Evolutionary conservation across 2,888 invertebrate genomes (phyloP).

Genomic region (Pachydiplax longipennis): DNA sequence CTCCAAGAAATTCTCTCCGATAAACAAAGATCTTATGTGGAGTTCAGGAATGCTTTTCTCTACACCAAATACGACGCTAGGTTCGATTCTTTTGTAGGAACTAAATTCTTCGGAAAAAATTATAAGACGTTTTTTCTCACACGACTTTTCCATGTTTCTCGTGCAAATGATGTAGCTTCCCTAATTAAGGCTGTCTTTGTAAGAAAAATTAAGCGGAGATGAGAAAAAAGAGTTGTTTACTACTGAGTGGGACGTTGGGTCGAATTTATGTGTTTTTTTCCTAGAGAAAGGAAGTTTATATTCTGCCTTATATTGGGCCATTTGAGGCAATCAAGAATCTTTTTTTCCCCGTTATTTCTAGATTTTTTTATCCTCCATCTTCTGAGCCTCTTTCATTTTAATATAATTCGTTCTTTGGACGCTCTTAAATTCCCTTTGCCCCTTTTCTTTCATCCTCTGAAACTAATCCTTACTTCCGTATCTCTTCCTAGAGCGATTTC

Average conservation of each 20-base stretch:
- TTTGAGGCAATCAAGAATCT: background rate
- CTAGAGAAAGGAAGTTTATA: background rate
- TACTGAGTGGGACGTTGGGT: background rate
- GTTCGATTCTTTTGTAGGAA: no score
- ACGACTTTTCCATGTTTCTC: no score
- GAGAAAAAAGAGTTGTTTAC: background rate
- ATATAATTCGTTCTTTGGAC: background rate
- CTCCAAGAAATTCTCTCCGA: background rate
- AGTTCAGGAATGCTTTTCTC: no score
- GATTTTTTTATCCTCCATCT: background rate
- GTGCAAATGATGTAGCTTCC: background rate
- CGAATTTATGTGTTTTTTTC: background rate
- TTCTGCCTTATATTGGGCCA: background rate
- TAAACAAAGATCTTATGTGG: background rate
- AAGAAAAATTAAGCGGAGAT: background rate
- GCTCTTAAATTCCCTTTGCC: background rate
- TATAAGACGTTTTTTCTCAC: no score
- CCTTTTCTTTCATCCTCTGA: background rate
- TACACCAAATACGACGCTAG: no score
- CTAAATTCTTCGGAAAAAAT: no score
- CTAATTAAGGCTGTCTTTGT: background rate
- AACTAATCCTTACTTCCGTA: background rate
- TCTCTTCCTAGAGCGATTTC: background rate
- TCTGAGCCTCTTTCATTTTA: background rate
- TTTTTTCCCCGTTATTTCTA: background rate